These are phyloP conservation scores for Ahaetulla prasina DNA, from an alignment of 2,113 vertebrate species.

Conservation along the genomic window DNA sequence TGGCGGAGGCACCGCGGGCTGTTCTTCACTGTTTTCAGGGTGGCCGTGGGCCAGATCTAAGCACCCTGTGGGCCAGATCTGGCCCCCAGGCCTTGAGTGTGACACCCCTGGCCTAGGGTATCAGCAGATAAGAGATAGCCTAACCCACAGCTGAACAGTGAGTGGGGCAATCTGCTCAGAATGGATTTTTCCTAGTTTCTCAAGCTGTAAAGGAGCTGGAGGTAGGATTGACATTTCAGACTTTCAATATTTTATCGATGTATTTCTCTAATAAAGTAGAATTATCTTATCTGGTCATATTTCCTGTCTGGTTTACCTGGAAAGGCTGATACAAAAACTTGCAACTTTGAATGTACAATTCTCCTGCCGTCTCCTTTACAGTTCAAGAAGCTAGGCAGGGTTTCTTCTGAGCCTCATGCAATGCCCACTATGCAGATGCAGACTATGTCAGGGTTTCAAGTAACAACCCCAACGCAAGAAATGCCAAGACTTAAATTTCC, in stretches of 20 bases:
- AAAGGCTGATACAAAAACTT: background rate
- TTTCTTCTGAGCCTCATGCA: background rate
- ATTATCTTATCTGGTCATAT: background rate
- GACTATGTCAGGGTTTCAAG: background rate
- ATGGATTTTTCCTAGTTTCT: background rate
- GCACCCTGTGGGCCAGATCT: no score
- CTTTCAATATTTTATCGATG: background rate
- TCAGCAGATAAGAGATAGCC: background rate
- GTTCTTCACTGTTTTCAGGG: no score
- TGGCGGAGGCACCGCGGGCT: no score
- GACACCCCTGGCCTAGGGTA: background rate
- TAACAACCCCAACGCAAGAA: no score
- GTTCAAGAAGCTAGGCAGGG: background rate
- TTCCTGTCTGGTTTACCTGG: background rate
- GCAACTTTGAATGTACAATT: background rate
- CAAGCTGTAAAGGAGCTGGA: background rate
- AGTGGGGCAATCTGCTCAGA: background rate
- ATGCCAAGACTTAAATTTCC: no score
- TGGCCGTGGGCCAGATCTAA: no score
- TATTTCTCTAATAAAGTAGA: background rate
- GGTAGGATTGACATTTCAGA: background rate
- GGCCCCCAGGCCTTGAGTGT: no score
- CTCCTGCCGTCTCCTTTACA: background rate
- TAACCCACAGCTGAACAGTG: background rate
- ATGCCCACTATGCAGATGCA: background rate